Percentiles rank a stretch among this genome's conserved stretches.
Conservation (phyloP, 1,140 invertebrate genomes). For the Drosophila suzukii region DNA sequence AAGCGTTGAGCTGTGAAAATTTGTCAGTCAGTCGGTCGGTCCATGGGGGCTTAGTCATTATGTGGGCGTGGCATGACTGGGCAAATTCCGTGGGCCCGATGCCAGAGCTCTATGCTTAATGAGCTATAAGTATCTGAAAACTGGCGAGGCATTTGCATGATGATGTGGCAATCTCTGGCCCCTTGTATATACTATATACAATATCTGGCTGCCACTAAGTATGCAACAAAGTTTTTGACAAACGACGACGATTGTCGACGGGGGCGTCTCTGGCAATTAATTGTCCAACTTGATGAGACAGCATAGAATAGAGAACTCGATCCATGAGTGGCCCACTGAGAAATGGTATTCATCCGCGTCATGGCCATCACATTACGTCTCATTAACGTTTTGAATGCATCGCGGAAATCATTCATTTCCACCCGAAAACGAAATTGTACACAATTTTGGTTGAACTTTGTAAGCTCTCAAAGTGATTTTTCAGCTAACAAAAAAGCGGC, state of each 20-base stretch:
- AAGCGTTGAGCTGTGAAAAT: slow-evolving; percentile 59
- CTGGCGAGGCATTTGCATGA: slow-evolving; percentile 54
- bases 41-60: slow-evolving; percentile 18
- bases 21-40: slow-evolving; percentile 57
- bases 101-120: slow-evolving; percentile 58
- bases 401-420: slow-evolving; percentile 77
- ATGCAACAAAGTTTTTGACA: slow-evolving; percentile 80
- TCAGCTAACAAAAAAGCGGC: slow-evolving; percentile 46
- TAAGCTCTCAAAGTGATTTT: slow-evolving; percentile 62
- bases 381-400: slow-evolving; percentile 69
- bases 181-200: slow-evolving; percentile 30
- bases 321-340: slow-evolving; percentile 25
- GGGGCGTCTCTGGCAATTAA: slow-evolving; percentile 67
- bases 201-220: slow-evolving; percentile 55
- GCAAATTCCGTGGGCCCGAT: slow-evolving; percentile 29
- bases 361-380: slow-evolving; percentile 78
- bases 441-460: slow-evolving; percentile 51
- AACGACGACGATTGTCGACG: slow-evolving; percentile 58
- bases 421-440: slow-evolving; percentile 60
- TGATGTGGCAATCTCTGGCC: slow-evolving; percentile 31
- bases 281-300: slow-evolving; percentile 46
- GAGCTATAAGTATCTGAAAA: slow-evolving; percentile 78
- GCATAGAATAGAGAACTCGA: slow-evolving; percentile 27
- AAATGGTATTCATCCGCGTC: slow-evolving; percentile 48
- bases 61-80: slow-evolving; percentile 72